Evolutionary conservation across 1,140 invertebrate species (phyloP).

Genomic region (Drosophila leontia): DNA sequence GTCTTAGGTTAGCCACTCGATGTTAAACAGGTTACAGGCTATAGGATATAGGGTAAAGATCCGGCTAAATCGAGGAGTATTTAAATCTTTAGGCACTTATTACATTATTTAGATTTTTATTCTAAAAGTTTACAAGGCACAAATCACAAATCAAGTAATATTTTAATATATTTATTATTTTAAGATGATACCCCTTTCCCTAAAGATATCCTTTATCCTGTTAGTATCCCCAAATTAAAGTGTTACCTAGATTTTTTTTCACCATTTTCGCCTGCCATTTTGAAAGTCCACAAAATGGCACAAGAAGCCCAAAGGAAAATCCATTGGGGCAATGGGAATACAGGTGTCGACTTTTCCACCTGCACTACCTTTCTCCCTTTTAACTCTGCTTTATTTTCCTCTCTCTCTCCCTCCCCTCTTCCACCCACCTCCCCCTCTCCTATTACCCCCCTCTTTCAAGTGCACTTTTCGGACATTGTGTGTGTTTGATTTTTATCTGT

Average conservation of each 20-base stretch:
- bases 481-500: constrained; percentile 76
- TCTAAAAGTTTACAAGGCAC: too few species aligned
- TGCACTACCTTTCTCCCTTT: neutral
- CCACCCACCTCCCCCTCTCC: neutral
- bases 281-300: constrained; percentile 4
- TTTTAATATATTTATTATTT: too few species aligned
- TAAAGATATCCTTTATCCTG: too few species aligned
- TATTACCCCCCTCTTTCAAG: constrained; percentile 1
- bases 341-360: constrained; percentile 41
- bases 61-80: too few species aligned
- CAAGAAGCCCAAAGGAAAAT: constrained; percentile 9
- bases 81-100: too few species aligned
- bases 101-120: too few species aligned
- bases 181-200: too few species aligned
- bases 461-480: constrained; percentile 61
- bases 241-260: neutral
- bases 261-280: constrained; percentile 8
- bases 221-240: neutral
- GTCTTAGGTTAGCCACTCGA: too few species aligned
- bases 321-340: constrained; percentile 4
- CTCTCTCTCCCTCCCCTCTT: neutral
- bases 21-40: constrained; percentile 25
- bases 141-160: too few species aligned
- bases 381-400: neutral
- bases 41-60: neutral